Base-by-base conservation (phyloP, 1,140 invertebrate genomes). In the Bradysia coprophila region DNA sequence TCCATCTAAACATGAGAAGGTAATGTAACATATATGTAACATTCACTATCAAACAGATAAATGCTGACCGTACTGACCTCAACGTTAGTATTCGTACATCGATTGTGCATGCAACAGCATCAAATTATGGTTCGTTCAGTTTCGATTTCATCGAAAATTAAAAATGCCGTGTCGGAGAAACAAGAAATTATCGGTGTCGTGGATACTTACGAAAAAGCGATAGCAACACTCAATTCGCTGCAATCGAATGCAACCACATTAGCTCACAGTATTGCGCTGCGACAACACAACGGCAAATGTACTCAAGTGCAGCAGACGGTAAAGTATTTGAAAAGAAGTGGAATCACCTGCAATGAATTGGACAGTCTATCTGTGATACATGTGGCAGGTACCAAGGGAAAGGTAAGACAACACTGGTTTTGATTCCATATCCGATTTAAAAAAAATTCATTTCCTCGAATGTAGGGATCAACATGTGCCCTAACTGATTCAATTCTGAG, bases 361-460 rank as follows among this genome's bases (percentile, higher is more conserved):
- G 72, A 86, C 46, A 54, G 62, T 16, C 54, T 97, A 10, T 79
- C 83, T 40, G 67, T 93, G 6, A 93, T 98, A 49, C 93, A 98
- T 68, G 76, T 98, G 1, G 70, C 86, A 49, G 96, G 96, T 5
- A 98, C 93, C 0, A 98, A 98, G 70, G 94, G 94, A 24, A 88
- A 87, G 63, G 69, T 28, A 28, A 28, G 24, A 28, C 13, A 28
- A 28, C 6, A 28, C 24, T 28, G 13, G 24, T 13, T 28, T 28
- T 8, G 6, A 8, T 28, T 28, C 13, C 13, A 8, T 28, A 28
- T 28, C 13, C 13, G 13, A 28, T 28, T 28, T 28, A 8, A 13
- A 28, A 6, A 28, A 8, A 28, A 28, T 28, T 28, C 13, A 6
- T 13, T 28, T 28, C 13, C 24, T 28, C 6, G 24, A 8, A 28